Conservation (phyloP, 2,888 invertebrate genomes). For the Parascotia fuliginaria region DNA sequence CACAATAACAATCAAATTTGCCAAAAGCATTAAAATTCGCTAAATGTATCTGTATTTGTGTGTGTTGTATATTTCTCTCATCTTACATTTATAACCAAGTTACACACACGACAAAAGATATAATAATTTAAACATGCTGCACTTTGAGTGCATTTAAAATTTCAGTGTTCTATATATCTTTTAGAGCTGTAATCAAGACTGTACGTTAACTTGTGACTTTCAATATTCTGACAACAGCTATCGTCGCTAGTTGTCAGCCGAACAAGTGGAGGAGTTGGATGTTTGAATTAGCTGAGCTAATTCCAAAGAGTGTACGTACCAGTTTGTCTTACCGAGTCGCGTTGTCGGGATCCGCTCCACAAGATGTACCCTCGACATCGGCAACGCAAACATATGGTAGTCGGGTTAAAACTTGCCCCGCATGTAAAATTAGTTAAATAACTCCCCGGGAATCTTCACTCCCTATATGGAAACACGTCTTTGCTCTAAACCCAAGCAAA, state of each 20-base stretch:
- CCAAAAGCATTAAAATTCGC: no score
- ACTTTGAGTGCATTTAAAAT: conserved; percentile 33
- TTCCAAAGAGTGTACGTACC: conserved; percentile 55
- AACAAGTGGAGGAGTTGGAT: conserved; percentile 50
- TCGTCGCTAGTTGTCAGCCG: conserved; percentile 41
- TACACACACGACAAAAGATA: no score
- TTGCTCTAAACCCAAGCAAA: conserved; percentile 78
- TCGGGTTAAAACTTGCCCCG: conserved; percentile 75
- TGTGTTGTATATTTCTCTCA: no score
- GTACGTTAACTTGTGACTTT: conserved; percentile 34
- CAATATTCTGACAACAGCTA: conserved; percentile 42
- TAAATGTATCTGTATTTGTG: no score
- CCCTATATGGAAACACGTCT: conserved; percentile 76
- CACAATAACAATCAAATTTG: no score
- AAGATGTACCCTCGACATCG: conserved; percentile 51
- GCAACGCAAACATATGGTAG: conserved; percentile 72
- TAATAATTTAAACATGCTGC: conserved; percentile 6
- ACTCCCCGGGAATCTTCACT: conserved; percentile 69
- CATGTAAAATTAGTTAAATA: conserved; percentile 81
- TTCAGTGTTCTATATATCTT: conserved; percentile 12
- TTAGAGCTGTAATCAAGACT: conserved; percentile 34
- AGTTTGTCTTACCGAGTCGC: conserved; percentile 44
- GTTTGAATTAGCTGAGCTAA: conserved; percentile 69
- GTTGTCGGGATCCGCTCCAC: conserved; percentile 47
- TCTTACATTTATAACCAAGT: no score